phyloP scores from a whole-genome alignment of 2,113 vertebrate genomes.

The Nycticryphes semicollaris region DNA sequence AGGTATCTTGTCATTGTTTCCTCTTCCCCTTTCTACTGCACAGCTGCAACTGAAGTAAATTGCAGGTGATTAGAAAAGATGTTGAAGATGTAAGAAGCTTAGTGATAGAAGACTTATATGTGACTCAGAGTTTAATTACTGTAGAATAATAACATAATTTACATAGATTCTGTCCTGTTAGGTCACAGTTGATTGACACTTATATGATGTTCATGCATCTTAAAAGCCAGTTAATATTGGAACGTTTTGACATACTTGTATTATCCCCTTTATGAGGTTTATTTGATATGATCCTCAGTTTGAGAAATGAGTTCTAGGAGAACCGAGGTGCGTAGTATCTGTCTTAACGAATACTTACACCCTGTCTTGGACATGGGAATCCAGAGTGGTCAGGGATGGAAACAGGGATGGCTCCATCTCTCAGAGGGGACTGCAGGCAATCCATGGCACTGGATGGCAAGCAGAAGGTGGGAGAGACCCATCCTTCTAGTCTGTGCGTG shows the following conservation, averaged over 20 bases:
- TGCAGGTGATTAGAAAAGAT: constrained; percentile 4
- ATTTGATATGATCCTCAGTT: background rate
- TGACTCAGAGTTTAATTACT: background rate
- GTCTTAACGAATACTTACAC: background rate
- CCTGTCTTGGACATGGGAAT: background rate
- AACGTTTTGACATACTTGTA: background rate
- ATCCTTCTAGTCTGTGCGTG: background rate
- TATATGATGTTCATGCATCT: background rate
- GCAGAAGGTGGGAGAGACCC: background rate
- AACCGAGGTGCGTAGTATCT: background rate
- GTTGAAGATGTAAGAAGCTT: constrained; percentile 5
- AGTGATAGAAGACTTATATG: background rate
- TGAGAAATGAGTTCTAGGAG: background rate
- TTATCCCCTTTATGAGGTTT: background rate
- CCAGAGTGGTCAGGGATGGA: background rate
- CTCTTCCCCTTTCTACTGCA: background rate
- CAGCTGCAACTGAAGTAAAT: constrained; percentile 9
- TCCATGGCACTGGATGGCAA: background rate
- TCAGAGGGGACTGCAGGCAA: background rate
- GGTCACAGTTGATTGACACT: background rate
- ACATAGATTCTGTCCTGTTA: background rate
- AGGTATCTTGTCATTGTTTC: background rate
- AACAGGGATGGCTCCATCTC: background rate
- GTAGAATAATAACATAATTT: constrained; percentile 13
- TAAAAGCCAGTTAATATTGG: background rate